Conservation (phyloP, 30 jellyfish, hydroid and myxozoan genomes). For the Cassiopea andromeda region DNA sequence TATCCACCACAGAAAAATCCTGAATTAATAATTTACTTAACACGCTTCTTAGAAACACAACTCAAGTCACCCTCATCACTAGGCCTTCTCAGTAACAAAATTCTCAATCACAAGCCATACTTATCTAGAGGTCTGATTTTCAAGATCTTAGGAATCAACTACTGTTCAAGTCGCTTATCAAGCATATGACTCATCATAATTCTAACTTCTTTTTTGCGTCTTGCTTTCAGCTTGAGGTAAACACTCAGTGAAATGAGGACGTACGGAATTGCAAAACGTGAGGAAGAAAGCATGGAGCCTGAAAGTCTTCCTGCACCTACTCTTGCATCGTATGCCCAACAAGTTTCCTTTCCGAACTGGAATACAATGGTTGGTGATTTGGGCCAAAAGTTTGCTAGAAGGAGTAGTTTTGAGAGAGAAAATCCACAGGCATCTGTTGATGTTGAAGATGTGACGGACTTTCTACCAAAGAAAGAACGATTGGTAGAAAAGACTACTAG, state of each 20-base stretch:
- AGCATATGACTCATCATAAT: neutral
- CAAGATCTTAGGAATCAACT: too few relatives aligned
- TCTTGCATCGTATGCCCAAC: slow-evolving; percentile 61
- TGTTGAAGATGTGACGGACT: slow-evolving; percentile 7
- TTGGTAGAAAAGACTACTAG: neutral
- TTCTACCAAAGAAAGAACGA: neutral
- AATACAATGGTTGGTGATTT: slow-evolving; percentile 68
- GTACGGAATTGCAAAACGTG: neutral
- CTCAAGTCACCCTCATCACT: too few relatives aligned
- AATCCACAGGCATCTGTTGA: neutral
- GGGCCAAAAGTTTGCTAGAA: slow-evolving; percentile 62
- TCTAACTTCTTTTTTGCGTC: neutral
- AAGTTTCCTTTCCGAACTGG: slow-evolving; percentile 87
- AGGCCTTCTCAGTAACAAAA: too few relatives aligned
- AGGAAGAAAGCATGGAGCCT: slow-evolving; percentile 54
- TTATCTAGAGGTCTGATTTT: too few relatives aligned
- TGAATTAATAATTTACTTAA: too few relatives aligned
- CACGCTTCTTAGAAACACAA: too few relatives aligned
- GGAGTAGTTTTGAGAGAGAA: slow-evolving; percentile 57
- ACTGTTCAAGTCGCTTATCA: too few relatives aligned
- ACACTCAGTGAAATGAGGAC: slow-evolving; percentile 3
- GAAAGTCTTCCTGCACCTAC: slow-evolving; percentile 13
- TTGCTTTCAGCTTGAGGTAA: neutral
- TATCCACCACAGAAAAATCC: too few relatives aligned
- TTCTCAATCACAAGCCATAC: too few relatives aligned